Evolutionary conservation across 2,888 invertebrate genomes (phyloP).

Genomic region (Helicoverpa assulta): DNA sequence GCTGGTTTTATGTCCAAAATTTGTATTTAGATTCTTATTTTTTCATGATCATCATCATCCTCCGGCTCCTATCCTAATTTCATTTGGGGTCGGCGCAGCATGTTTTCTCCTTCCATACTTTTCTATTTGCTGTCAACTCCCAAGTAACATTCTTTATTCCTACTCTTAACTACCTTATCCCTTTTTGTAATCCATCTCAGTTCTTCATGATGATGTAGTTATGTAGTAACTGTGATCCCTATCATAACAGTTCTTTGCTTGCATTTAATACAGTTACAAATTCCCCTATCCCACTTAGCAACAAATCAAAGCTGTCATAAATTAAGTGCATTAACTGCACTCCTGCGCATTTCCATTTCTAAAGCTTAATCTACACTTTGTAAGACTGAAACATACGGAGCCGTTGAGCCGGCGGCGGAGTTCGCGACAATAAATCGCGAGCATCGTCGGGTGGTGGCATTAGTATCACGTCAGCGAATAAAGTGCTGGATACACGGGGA

Average conservation of each 20-base stretch:
- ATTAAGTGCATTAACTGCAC: constrained; percentile 45
- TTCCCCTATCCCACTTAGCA: constrained; percentile 16
- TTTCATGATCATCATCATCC: no score
- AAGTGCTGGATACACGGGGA: constrained; percentile 50
- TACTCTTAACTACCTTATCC: no score
- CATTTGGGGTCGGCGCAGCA: no score
- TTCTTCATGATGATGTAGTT: no score
- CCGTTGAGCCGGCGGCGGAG: constrained; percentile 60
- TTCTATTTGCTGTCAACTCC: no score
- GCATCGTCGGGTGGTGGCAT: constrained; percentile 69
- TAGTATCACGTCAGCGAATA: constrained; percentile 66
- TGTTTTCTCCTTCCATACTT: no score
- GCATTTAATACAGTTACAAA: neutral
- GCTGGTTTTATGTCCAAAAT: no score
- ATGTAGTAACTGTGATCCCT: no score
- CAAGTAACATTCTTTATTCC: no score
- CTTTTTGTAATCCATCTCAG: neutral
- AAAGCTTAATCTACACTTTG: constrained; percentile 64
- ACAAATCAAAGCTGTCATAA: constrained; percentile 46
- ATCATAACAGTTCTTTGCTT: neutral
- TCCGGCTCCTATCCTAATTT: no score
- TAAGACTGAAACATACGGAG: constrained; percentile 62
- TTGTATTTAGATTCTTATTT: no score
- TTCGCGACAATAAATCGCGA: constrained; percentile 63
- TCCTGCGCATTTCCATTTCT: constrained; percentile 57